Base-by-base conservation (phyloP, 64 coral and sea anemone genomes). In the Montipora cactus region DNA sequence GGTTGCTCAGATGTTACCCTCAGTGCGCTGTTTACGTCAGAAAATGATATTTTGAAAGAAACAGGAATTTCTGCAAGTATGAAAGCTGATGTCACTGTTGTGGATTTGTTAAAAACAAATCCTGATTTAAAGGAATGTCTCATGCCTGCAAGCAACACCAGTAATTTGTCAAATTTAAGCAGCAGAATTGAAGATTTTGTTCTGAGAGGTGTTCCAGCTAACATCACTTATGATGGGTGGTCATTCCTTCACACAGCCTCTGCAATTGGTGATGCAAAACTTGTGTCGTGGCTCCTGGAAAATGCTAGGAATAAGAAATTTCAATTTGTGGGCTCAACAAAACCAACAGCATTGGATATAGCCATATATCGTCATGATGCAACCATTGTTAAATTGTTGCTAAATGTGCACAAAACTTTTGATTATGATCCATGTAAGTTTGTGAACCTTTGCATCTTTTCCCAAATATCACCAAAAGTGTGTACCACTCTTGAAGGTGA, bases 161-260 rank as follows among this genome's bases (percentile, higher is more conserved):
- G n/a, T 9, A 7, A 67, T 0, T 61, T 88, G 5, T 19, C 62
- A 59, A 83, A 93, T 4, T 44, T 88, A 28, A 75, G 79, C 1
- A 15, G 4, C 25, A 70, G 47, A 64, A 93, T 93, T 13, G 74
- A 88, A 18, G 46, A 22, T n/a, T 55, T 88, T 3, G 92, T 93
- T 14, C 16, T 81, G 9, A 18, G 61, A 8, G 92, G 76, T 58
- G 15, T 93, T 8, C 83, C 92, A 48, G 79, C 87, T 64, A 80
- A 94, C 23, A 89, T 90, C 7, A 94, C 79, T 49, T 76, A 68
- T 25, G 72, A 94, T 3, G 93, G 93, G 3, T 94, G 93, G 93
- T 89, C 75, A 15, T 20, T 94, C 7, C 49, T 94, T 5, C 93
- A 94, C 52, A 94, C 87, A 28, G 93, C 93, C 45, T 90, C 66